phyloP scores from a whole-genome alignment of 2,888 invertebrate genomes.

The Dryomyza anilis region DNA sequence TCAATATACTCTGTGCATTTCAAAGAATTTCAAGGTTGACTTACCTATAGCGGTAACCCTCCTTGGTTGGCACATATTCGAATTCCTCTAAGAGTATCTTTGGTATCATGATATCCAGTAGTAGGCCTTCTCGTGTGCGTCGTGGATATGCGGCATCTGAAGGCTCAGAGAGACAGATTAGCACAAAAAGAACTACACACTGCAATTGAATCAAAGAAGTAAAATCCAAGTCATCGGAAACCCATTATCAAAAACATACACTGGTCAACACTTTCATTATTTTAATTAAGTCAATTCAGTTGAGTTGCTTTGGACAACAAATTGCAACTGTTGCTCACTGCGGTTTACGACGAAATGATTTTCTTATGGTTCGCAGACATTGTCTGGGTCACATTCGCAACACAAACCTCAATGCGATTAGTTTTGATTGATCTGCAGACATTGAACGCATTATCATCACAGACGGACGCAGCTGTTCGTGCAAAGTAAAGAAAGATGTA shows the following conservation, averaged over 20 bases:
- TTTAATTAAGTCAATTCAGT: neutral
- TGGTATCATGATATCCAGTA: slow-evolving; percentile 42
- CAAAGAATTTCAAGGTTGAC: slow-evolving; percentile 4
- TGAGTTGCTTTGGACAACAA: neutral
- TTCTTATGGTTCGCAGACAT: neutral
- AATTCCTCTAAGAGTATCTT: slow-evolving; percentile 45
- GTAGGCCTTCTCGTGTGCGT: slow-evolving; percentile 31
- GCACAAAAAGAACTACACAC: slow-evolving; percentile 17
- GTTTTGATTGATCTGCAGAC: neutral
- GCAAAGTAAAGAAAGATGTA: neutral
- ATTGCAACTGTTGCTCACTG: slow-evolving; percentile 29
- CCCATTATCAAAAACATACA: slow-evolving; percentile 16
- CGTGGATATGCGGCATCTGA: neutral
- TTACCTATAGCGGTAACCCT: slow-evolving; percentile 50
- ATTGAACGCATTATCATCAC: neutral
- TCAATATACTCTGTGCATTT: neutral
- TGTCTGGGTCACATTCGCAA: neutral
- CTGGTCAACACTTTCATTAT: slow-evolving; percentile 20
- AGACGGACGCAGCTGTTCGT: neutral
- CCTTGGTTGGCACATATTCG: slow-evolving; percentile 45
- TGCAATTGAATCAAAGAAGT: neutral
- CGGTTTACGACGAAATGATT: slow-evolving; percentile 26
- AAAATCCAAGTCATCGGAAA: neutral
- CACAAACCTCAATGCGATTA: neutral
- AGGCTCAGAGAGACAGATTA: neutral